These are phyloP conservation scores for Thryonomys swinderianus DNA, from an alignment of 2,113 vertebrate species.

Conservation along the genomic window DNA sequence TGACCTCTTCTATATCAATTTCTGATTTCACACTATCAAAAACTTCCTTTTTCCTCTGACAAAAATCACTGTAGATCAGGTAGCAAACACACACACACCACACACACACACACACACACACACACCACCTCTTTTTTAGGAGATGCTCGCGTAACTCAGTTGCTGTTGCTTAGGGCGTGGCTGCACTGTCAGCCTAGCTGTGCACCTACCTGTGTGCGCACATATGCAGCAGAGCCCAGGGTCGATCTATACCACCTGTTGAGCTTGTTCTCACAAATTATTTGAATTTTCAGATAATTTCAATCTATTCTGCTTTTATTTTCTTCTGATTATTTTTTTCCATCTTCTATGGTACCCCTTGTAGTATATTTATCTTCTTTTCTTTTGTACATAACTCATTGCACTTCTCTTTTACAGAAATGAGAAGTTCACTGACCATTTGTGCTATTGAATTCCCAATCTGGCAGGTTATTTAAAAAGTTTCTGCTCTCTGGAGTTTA, in stretches of 20 bases:
- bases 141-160: background rate
- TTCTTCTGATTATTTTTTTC: conserved; percentile 48
- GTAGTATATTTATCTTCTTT: conserved; percentile 32
- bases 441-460: conserved; percentile 56
- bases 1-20: background rate
- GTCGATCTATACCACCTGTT: conserved; percentile 41
- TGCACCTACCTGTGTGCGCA: background rate
- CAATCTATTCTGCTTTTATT: conserved; percentile 30
- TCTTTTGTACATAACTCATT: conserved; percentile 70
- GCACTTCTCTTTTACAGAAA: conserved; percentile 45
- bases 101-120: background rate
- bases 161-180: background rate
- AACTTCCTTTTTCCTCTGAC: conserved; percentile 1
- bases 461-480: conserved; percentile 53
- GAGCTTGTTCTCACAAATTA: conserved; percentile 64
- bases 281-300: conserved; percentile 43
- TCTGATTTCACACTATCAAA: conserved; percentile 53
- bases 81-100: background rate
- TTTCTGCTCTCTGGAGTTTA: conserved; percentile 66
- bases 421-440: conserved; percentile 57
- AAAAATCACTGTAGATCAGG: conserved; percentile 12
- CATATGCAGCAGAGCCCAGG: background rate
- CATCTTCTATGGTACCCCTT: conserved; percentile 40
- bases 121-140: background rate
- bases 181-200: background rate